Evolutionary conservation across 2,888 invertebrate genomes (phyloP).

Genomic region (Chaetogeoica ovagalla): DNA sequence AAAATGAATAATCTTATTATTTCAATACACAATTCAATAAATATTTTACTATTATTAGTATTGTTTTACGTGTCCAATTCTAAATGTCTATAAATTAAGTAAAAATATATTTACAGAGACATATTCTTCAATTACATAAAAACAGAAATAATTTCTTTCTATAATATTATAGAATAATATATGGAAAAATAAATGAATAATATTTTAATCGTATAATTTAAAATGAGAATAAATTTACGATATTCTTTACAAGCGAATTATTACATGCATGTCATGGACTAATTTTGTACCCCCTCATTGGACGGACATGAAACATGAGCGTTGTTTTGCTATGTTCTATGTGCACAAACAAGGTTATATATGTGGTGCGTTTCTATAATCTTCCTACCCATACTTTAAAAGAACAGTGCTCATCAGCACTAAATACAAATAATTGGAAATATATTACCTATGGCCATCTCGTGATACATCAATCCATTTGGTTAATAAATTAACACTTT

Average conservation of each 20-base stretch:
- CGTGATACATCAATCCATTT: slow-evolving; percentile 51
- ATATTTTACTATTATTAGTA: neutral
- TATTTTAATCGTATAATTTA: neutral
- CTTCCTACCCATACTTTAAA: slow-evolving; percentile 24
- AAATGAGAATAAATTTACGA: neutral
- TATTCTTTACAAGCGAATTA: slow-evolving; percentile 26
- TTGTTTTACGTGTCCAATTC: neutral
- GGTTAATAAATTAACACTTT: slow-evolving; percentile 37
- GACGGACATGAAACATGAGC: slow-evolving; percentile 15
- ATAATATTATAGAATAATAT: too few relatives aligned
- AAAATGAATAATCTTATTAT: slow-evolving; percentile 4
- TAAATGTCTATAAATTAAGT: neutral
- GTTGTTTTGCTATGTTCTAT: slow-evolving; percentile 19
- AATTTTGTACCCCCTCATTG: slow-evolving; percentile 20
- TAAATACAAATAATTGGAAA: slow-evolving; percentile 46
- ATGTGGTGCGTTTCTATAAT: slow-evolving; percentile 1
- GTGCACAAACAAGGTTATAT: slow-evolving; percentile 15
- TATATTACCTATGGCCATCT: slow-evolving; percentile 49
- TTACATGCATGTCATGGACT: slow-evolving; percentile 21
- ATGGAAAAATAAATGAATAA: too few relatives aligned
- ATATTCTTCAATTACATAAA: neutral
- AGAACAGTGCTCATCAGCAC: slow-evolving; percentile 30
- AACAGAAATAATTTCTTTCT: neutral
- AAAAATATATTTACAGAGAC: neutral
- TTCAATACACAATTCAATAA: neutral